Base-by-base conservation (phyloP, 1,140 invertebrate genomes). In the Drosophila tsacasi region DNA sequence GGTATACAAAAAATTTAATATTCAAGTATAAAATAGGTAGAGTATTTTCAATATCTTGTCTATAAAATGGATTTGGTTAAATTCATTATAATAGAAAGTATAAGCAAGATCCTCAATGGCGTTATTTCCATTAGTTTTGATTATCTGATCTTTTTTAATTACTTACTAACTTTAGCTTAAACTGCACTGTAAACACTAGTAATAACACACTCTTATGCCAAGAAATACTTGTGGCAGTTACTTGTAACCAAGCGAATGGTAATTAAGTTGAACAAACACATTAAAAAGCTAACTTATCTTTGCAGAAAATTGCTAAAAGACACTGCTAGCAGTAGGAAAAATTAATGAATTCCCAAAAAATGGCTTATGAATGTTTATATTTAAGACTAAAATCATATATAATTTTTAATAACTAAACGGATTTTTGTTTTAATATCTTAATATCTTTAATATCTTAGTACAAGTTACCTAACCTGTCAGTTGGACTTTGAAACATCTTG, bases 261-360 rank as follows among this genome's bases (percentile, higher is more conserved):
- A 55, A 55, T 55, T 37, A 55, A 23, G 19, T 55, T 55, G 32
- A 37, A 37, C 32, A 55, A 55, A 55, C 32, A 55, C 52, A 23
- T 17, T 37, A 37, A 37, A 55, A 37, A 15, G 8, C 15, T 2
- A 55, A 37, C 19, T 37, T 23, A 8, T 23, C 13, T 23, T 9
- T 23, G 37, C 19, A 5, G 10, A 3, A 37, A 10, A 35, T 21
- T 12, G 3, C 13, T 21, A 35, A 8, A 2, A 21, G 1, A 21
- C 52, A 54, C 52, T 35, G 30, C 50, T 1, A 54, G 30, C 6
- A 25, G 30, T 30, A 30, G 30, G 8, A 30, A 30, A 30, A 30
- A 30, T 30, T 0, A 9, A 30, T 1, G 9, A 30, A 30, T 30
- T 2, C 1, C 30, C 30, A 30, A 30, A 30, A 30, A 12, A 32